Conservation (phyloP, 1,140 invertebrate genomes). For the Drosophila punjabiensis region DNA sequence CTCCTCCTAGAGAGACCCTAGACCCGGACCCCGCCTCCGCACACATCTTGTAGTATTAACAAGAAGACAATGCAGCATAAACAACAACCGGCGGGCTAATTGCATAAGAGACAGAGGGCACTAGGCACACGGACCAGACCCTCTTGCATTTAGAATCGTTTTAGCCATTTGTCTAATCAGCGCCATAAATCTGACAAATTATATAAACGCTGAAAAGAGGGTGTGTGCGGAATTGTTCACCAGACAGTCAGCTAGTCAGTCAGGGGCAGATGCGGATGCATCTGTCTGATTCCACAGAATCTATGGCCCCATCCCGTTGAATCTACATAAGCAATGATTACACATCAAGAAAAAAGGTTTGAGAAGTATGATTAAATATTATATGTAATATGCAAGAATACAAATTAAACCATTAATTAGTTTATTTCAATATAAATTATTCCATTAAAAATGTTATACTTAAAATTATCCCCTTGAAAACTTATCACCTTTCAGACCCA, state of each 20-base stretch:
- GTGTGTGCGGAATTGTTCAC: conserved; percentile 72
- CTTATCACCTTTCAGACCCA: background rate
- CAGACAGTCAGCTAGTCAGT: conserved; percentile 29
- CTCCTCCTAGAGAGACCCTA: conserved; percentile 1
- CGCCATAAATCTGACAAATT: conserved; percentile 80
- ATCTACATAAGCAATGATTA: conserved; percentile 10
- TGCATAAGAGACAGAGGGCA: conserved; percentile 59
- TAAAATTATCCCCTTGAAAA: background rate
- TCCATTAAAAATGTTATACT: no score
- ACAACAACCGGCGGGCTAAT: conserved; percentile 69
- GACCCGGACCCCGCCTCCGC: conserved; percentile 9
- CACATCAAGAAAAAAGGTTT: background rate
- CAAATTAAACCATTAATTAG: background rate
- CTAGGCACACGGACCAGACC: background rate
- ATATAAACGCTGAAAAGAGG: conserved; percentile 68
- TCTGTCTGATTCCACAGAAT: conserved; percentile 66
- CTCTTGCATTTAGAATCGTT: conserved; percentile 58
- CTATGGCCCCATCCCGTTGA: conserved; percentile 16
- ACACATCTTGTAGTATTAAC: conserved; percentile 34
- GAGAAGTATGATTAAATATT: background rate
- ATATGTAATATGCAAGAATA: background rate
- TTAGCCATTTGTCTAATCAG: conserved; percentile 67
- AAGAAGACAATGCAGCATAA: conserved; percentile 75
- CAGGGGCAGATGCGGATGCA: conserved; percentile 78
- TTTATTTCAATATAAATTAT: background rate